Base-by-base conservation (phyloP, 2,888 invertebrate species). In the Chalcis sispes region DNA sequence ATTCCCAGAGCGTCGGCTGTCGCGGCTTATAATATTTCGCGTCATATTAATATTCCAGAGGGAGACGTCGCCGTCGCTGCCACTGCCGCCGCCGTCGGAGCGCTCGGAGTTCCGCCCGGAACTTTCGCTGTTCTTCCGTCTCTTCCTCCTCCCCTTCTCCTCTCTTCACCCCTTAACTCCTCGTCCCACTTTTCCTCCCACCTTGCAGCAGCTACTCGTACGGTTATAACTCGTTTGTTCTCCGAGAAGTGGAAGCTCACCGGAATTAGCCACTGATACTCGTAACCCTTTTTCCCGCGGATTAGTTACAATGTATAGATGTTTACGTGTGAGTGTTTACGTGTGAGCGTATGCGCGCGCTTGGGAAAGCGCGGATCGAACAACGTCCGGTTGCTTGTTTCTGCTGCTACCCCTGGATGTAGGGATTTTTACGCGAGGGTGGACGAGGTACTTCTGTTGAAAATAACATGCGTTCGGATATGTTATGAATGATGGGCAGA, bases 1-100 rank as follows among this genome's bases (percentile, higher is more conserved):
- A 88, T 87, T 88, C 87, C 87, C 86, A 81, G 79, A 82, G 83
- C 84, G 87, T 84, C 80, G 80, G 82, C 86, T 87, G 87, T 88
- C 88, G 87, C 83, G 87, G 87, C 86, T 88, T 87, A 88, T 88
- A 87, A 88, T 88, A 88, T 88, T 88, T 87, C 85, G 86, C 87
- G 86, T 87, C 87, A 86, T 86, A 88, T 88, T 88, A 88, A 88
- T 88, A 88, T 88, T 88, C 88, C 85, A 85, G 82, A 81, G 87
- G 85, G 85, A 88, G 83, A 77, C 79, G 76, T 77, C 78, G 77
- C 79, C 66, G n/a, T n/a, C n/a, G n/a, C n/a, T n/a, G 77, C 79
- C 69, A 80, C 81, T 79, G 77, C 77, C 72, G 77, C 80, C 73
- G 80, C 81, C 79, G 80, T 79, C 59, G 58, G 48, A 3, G 18